Percentiles rank a stretch among this genome's conserved stretches.
phyloP scores from a whole-genome alignment of 2,797 vertebrate genomes.

The Poecilia velifera region DNA sequence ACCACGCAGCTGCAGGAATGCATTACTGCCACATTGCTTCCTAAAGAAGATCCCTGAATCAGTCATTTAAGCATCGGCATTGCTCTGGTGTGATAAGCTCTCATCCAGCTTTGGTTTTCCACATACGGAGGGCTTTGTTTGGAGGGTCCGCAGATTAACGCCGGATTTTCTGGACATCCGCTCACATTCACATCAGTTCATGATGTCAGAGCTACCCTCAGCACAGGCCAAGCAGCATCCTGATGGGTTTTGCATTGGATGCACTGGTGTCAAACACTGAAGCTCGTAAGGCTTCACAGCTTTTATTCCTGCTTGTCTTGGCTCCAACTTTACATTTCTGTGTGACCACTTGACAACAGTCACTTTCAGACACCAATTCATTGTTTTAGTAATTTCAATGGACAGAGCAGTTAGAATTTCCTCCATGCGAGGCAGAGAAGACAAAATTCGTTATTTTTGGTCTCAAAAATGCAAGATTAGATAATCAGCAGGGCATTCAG shows the following conservation, averaged over 20 bases:
- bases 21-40: constrained; percentile 36
- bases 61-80: constrained; percentile 25
- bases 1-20: constrained; percentile 16
- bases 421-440: not conserved
- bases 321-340: not conserved
- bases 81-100: constrained; percentile 29
- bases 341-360: not conserved
- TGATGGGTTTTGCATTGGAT: constrained; percentile 31
- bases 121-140: constrained; percentile 41
- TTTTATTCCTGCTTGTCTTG: constrained; percentile 2
- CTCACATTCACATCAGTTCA: constrained; percentile 44
- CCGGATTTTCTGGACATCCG: constrained; percentile 42
- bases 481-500: not conserved
- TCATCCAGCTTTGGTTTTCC: constrained; percentile 38
- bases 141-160: constrained; percentile 46
- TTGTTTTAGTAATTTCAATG: not conserved
- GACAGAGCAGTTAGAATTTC: not conserved
- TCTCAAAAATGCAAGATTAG: not conserved
- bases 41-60: constrained; percentile 27
- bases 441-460: not conserved
- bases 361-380: not conserved
- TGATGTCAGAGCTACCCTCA: constrained; percentile 47
- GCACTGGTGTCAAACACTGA: constrained; percentile 15
- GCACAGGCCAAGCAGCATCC: constrained; percentile 23
- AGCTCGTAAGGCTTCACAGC: constrained; percentile 7